phyloP scores from a whole-genome alignment of 1,140 invertebrate genomes.

The Cotesia chilonis region DNA sequence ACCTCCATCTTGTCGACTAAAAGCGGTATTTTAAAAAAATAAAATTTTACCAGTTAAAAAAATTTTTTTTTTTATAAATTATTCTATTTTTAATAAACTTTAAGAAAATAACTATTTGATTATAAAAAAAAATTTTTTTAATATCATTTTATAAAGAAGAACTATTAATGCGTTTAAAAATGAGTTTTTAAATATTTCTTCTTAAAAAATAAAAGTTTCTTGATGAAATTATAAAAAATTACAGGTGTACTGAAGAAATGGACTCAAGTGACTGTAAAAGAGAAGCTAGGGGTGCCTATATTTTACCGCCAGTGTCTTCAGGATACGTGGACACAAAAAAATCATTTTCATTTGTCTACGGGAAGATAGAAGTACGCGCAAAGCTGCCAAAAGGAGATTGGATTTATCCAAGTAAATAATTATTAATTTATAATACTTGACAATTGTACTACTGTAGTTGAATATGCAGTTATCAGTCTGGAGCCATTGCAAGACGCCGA shows the following conservation, averaged over 20 bases:
- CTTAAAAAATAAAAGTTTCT: neutral
- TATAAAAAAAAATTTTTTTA: too few species aligned
- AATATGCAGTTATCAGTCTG: constrained; percentile 33
- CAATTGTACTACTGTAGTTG: neutral
- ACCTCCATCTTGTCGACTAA: too few species aligned
- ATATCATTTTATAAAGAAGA: too few species aligned
- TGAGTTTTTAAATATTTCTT: too few species aligned
- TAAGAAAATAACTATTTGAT: too few species aligned
- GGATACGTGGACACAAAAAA: constrained; percentile 73
- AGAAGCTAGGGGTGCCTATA: constrained; percentile 62
- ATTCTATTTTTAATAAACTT: too few species aligned
- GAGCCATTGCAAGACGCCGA: constrained; percentile 32
- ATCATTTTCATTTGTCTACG: constrained; percentile 69
- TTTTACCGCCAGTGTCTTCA: constrained; percentile 75
- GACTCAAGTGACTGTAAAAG: constrained; percentile 63
- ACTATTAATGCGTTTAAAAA: too few species aligned
- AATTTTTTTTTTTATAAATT: constrained; percentile 35
- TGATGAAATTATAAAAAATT: neutral
- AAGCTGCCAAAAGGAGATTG: constrained; percentile 75
- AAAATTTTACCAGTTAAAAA: neutral
- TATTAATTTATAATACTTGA: neutral
- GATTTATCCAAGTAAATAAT: constrained; percentile 70
- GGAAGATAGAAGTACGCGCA: constrained; percentile 70
- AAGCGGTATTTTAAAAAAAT: too few species aligned
- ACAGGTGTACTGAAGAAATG: constrained; percentile 69